Conservation (phyloP, 2,888 invertebrate genomes). For the Acrocyrtus sp. region DNA sequence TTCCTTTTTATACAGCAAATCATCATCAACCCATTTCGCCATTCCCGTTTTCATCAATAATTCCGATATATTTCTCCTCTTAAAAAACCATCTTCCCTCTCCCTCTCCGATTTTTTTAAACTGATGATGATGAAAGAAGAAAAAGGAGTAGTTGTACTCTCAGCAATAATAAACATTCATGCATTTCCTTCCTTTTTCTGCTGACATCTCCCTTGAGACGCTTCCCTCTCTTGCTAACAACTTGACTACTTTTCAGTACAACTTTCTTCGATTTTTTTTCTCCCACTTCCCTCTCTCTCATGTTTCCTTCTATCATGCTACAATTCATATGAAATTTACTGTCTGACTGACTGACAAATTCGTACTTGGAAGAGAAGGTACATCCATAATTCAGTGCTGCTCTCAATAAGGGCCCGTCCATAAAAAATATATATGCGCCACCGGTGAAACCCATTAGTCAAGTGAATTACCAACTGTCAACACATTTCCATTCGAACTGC, state of each 20-base stretch:
- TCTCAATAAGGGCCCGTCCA: slow-evolving; percentile 24
- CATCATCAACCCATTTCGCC: slow-evolving; percentile 40
- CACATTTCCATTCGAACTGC: slow-evolving; percentile 21
- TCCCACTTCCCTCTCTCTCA: background rate
- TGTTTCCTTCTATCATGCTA: background rate
- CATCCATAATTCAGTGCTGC: slow-evolving; percentile 20
- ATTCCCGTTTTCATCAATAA: slow-evolving; percentile 52
- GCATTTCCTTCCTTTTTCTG: slow-evolving; percentile 11
- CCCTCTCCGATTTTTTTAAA: background rate
- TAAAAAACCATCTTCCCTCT: slow-evolving; percentile 17
- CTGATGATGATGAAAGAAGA: slow-evolving; percentile 22
- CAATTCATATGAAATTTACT: slow-evolving; percentile 20
- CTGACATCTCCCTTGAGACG: slow-evolving; percentile 38
- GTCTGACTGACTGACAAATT: slow-evolving; percentile 23
- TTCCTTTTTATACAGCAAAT: too few species aligned
- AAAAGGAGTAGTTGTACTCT: slow-evolving; percentile 11
- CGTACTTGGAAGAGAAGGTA: slow-evolving; percentile 1
- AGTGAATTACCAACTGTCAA: slow-evolving; percentile 53
- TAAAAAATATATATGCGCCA: slow-evolving; percentile 19
- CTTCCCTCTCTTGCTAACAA: background rate
- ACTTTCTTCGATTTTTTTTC: slow-evolving; percentile 3
- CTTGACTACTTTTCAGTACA: slow-evolving; percentile 2
- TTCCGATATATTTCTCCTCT: slow-evolving; percentile 28
- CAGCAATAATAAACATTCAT: slow-evolving; percentile 34
- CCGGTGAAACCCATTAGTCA: slow-evolving; percentile 54